Evolutionary conservation across 2,888 invertebrate species (phyloP), one percentile per base, ranked within the genome.

Genomic region (Zeuzera pyrina): DNA sequence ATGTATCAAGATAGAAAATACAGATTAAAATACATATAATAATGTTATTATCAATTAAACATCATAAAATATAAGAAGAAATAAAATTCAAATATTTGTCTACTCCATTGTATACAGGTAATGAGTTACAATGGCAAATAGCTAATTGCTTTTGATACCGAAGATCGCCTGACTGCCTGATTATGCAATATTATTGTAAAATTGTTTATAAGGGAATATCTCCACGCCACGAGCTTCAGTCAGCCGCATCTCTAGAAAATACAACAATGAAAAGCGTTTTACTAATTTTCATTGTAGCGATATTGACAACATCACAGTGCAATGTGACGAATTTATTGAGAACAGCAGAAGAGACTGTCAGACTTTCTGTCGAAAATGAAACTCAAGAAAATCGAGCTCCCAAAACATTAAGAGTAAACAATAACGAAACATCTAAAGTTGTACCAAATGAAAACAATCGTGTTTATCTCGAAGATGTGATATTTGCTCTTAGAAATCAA

Each of bases 401-500:
- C 12, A 12, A 25, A 11, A 7, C 12, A 25, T 3, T 7, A 12
- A 13, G 8, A 34, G 29, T 46, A 13, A 57, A 50, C 22, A 51
- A 42, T 14, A 15, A 40, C 10, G 49, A 41, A 23, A 39, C 38
- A 8, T 22, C 35, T 2, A 52, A 53, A 41, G 41, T 36, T 19
- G 45, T 49, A 8, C 41, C 43, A 23, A 41, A 45, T 13, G 47
- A 45, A 27, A 56, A 56, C 3, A 55, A 41, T 30, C 45, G 47
- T 33, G 61, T 78, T 15, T 81, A 81, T 45, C 44, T 83, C 14
- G 81, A 79, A 14, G 77, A 81, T 48, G 76, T 83, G 22, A 36
- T 78, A 35, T 71, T 57, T 41, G 51, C 64, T 2, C 44, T 83
- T 36, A 68, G 60, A 30, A 64, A 52, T 41, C 72, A 69, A 33